Conservation (phyloP, 2,888 invertebrate species). For the Pandemis heparana region DNA sequence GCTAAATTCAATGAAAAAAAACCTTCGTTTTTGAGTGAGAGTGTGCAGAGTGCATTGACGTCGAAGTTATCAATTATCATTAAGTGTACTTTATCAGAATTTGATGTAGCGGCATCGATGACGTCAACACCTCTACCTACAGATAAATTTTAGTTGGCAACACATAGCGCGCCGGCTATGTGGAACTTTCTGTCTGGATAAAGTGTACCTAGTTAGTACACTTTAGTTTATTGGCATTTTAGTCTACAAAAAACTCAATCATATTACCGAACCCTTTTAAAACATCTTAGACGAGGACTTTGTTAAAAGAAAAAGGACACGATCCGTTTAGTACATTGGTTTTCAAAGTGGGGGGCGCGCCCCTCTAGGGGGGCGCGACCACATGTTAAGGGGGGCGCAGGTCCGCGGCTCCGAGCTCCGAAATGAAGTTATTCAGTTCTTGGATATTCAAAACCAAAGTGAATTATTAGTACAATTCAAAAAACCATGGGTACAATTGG, state of each 20-base stretch:
- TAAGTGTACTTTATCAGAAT: slow-evolving; percentile 56
- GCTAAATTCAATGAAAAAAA: slow-evolving; percentile 26
- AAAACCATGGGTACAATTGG: too few species aligned
- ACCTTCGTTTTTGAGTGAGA: slow-evolving; percentile 46
- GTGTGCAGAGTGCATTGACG: slow-evolving; percentile 51
- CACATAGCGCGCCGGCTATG: background rate
- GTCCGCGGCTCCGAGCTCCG: too few species aligned
- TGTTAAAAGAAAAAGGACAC: slow-evolving; percentile 4
- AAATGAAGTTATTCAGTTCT: too few species aligned
- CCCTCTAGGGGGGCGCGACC: too few species aligned
- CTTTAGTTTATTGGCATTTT: background rate
- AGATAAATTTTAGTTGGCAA: slow-evolving; percentile 37
- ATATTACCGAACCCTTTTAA: background rate
- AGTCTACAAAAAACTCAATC: background rate
- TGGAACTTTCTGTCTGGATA: slow-evolving; percentile 5
- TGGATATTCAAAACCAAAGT: too few species aligned
- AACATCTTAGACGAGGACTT: background rate
- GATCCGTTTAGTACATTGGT: slow-evolving; percentile 2
- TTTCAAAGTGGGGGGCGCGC: too few species aligned
- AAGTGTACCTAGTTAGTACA: background rate
- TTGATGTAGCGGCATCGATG: slow-evolving; percentile 51
- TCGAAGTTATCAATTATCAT: slow-evolving; percentile 53
- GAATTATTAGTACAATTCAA: too few species aligned
- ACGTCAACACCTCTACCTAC: slow-evolving; percentile 50
- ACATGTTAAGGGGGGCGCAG: too few species aligned